Percentiles rank a stretch among this genome's conserved stretches.
phyloP scores from a whole-genome alignment of 2,797 vertebrate genomes.

The Hippocampus kuda region DNA sequence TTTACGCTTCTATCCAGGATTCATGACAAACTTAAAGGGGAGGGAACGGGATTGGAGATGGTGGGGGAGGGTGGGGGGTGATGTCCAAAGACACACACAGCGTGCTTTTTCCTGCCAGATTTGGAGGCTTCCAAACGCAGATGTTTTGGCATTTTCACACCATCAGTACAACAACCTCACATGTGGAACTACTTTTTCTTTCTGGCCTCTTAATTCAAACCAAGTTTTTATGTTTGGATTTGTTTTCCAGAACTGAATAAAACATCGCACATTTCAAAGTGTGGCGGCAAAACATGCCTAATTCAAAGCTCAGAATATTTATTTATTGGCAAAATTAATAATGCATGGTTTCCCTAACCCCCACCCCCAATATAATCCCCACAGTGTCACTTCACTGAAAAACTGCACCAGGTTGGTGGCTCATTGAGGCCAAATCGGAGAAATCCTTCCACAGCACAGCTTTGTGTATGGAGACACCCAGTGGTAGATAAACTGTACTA shows the following conservation, averaged over 20 bases:
- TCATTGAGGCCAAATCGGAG: not conserved
- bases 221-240: conserved; percentile 25
- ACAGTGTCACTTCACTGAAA: conserved; percentile 7
- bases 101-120: conserved; percentile 56
- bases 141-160: conserved; percentile 46
- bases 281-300: conserved; percentile 35
- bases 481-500: conserved; percentile 26
- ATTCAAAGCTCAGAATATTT: conserved; percentile 45
- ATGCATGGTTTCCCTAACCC: conserved; percentile 23
- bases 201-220: not conserved
- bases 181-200: conserved; percentile 32
- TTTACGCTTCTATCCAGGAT: conserved; percentile 49
- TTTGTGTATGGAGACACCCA: conserved; percentile 60
- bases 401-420: not conserved
- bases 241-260: conserved; percentile 44
- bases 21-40: conserved; percentile 54
- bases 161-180: conserved; percentile 16
- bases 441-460: not conserved
- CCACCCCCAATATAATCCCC: conserved; percentile 15
- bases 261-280: conserved; percentile 51
- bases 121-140: conserved; percentile 26
- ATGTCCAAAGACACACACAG: conserved; percentile 49
- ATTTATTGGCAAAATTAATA: conserved; percentile 53
- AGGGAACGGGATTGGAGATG: conserved; percentile 22
- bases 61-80: conserved; percentile 25